Percentiles rank a stretch among this genome's conserved stretches.
phyloP scores from a whole-genome alignment of 53 echinoderm and acorn worm genomes.

The Echinometra lucunter region DNA sequence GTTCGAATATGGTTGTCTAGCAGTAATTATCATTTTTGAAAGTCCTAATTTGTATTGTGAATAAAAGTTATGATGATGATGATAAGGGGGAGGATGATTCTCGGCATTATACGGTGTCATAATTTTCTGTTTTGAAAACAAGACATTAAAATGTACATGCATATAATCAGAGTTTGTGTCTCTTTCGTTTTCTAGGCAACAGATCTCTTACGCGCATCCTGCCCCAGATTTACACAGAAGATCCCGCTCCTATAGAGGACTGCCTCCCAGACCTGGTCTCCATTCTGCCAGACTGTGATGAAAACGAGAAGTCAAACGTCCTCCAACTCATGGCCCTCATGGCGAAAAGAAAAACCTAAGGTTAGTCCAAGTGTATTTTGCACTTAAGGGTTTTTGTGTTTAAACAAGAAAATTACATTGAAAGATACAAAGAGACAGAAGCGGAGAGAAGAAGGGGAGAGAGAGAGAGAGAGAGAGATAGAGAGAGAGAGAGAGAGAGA shows the following conservation, averaged over 20 bases:
- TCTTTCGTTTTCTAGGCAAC: constrained; percentile 77
- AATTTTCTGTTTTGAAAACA: too few relatives aligned
- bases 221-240: constrained; percentile 93
- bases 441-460: neutral
- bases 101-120: too few relatives aligned
- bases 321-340: constrained; percentile 87
- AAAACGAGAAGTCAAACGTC: constrained; percentile 81
- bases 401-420: neutral
- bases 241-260: constrained; percentile 79
- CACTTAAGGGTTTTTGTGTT: too few relatives aligned
- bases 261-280: constrained; percentile 79
- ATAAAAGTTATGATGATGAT: too few relatives aligned
- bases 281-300: constrained; percentile 85
- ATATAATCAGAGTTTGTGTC: neutral
- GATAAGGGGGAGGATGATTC: too few relatives aligned
- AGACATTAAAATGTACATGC: too few relatives aligned
- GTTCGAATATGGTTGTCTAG: too few relatives aligned
- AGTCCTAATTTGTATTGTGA: too few relatives aligned
- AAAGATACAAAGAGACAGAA: neutral
- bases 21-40: too few relatives aligned
- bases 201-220: constrained; percentile 88
- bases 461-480: neutral
- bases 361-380: constrained; percentile 46
- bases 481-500: neutral
- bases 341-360: constrained; percentile 87